A percentile compares a stretch with the other conserved stretches of the same genome.
phyloP scores from a whole-genome alignment of 2,888 invertebrate species.

The Lithophane socia region DNA sequence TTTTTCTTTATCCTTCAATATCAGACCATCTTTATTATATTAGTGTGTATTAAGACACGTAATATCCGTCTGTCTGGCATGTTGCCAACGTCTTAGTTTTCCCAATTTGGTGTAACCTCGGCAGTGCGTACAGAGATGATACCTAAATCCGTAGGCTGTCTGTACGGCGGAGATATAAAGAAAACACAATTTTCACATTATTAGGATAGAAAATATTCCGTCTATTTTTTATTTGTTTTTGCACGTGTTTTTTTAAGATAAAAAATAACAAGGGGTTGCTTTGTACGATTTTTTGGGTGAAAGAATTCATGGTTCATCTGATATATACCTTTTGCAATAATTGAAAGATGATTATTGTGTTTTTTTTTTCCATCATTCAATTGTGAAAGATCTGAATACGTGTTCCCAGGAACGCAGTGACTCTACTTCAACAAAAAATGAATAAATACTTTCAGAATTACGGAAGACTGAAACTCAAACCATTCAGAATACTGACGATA shows the following conservation, averaged over 20 bases:
- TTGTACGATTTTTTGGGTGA: neutral
- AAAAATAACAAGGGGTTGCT: slow-evolving; percentile 6
- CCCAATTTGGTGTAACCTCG: slow-evolving; percentile 59
- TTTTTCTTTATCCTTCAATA: slow-evolving; percentile 50
- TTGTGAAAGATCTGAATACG: no score
- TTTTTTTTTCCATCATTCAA: no score
- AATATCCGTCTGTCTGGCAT: slow-evolving; percentile 55
- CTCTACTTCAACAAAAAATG: neutral
- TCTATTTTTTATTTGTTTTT: slow-evolving; percentile 22
- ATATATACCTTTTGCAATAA: no score
- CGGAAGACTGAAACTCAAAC: slow-evolving; percentile 12
- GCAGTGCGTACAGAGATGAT: slow-evolving; percentile 44
- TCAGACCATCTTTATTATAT: slow-evolving; percentile 54
- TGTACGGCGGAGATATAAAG: slow-evolving; percentile 42
- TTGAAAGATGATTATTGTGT: no score
- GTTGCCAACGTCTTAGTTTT: slow-evolving; percentile 58
- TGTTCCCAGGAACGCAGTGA: no score
- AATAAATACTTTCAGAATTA: neutral
- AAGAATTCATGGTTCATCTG: neutral
- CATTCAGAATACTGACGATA: neutral
- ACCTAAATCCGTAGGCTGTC: slow-evolving; percentile 50
- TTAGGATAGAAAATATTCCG: slow-evolving; percentile 37
- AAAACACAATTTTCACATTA: slow-evolving; percentile 56
- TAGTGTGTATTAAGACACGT: slow-evolving; percentile 59
- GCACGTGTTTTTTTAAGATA: slow-evolving; percentile 14